These are phyloP conservation scores for Oscheius sp. DNA, from an alignment of 1,140 invertebrate species.

Conservation along the genomic window DNA sequence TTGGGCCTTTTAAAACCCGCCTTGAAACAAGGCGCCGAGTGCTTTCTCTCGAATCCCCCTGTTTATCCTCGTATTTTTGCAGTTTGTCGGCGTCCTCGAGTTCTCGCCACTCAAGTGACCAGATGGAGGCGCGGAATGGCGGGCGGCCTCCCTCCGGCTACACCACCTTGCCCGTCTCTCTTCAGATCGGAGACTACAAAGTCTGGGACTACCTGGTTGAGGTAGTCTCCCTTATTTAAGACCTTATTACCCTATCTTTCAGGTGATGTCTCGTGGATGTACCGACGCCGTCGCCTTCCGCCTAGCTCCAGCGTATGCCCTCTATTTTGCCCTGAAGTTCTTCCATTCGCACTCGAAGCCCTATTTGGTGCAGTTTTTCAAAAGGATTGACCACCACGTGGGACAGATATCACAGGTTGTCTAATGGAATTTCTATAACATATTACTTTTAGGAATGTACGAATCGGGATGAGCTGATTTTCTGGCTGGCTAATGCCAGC, in stretches of 20 bases:
- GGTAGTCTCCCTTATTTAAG: conserved; percentile 5
- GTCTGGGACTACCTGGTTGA: conserved; percentile 31
- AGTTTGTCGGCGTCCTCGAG: not conserved
- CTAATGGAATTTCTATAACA: no score
- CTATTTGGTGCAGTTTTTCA: conserved; percentile 31
- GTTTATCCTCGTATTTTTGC: no score
- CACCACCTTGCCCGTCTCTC: conserved; percentile 1
- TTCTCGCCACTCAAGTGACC: not conserved
- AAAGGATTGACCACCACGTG: conserved; percentile 20
- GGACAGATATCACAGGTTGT: conserved; percentile 14
- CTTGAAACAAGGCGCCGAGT: no score
- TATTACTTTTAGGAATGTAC: conserved; percentile 27
- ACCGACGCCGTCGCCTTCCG: conserved; percentile 29
- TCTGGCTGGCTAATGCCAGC: conserved; percentile 54
- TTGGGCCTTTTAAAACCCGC: no score
- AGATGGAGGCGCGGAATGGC: not conserved
- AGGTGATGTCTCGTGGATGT: conserved; percentile 11
- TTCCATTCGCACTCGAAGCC: conserved; percentile 41
- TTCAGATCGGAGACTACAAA: conserved; percentile 34
- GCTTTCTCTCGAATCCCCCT: no score
- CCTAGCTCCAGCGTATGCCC: conserved; percentile 53
- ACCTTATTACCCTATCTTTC: not conserved
- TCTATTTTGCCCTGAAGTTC: conserved; percentile 52
- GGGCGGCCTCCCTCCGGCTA: not conserved
- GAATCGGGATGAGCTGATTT: conserved; percentile 34